Percentiles rank a stretch among this genome's conserved stretches.
Conservation (phyloP, 2,113 vertebrate species). For the Stigmatopora nigra region DNA sequence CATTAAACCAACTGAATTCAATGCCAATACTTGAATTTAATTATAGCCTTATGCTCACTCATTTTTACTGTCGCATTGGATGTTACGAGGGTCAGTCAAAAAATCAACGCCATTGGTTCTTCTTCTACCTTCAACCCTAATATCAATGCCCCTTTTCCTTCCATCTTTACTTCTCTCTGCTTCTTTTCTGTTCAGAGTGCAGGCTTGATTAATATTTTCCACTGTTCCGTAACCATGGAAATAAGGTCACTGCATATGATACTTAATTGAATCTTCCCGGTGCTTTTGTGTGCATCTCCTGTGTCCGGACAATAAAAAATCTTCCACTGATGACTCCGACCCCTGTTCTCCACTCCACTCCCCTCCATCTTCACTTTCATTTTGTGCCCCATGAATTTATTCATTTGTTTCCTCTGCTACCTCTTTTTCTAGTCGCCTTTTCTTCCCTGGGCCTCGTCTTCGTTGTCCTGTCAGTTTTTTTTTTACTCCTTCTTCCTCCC, state of each 20-base stretch:
- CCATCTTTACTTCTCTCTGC: constrained; percentile 49
- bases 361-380: constrained; percentile 57
- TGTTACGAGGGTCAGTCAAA: constrained; percentile 18
- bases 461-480: constrained; percentile 30
- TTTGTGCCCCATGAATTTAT: constrained; percentile 63
- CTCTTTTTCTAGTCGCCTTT: constrained; percentile 47
- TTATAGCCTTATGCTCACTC: constrained; percentile 2
- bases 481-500: constrained; percentile 13
- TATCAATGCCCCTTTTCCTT: constrained; percentile 37
- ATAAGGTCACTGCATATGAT: constrained; percentile 99
- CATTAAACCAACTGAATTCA: constrained; percentile 29
- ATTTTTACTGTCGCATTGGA: constrained; percentile 29
- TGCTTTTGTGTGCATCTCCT: constrained; percentile 77
- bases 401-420: constrained; percentile 56
- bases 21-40: constrained; percentile 7
- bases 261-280: constrained; percentile 99
- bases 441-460: constrained; percentile 45
- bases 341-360: constrained; percentile 46
- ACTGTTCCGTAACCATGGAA: constrained; percentile 98
- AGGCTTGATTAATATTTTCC: constrained; percentile 99
- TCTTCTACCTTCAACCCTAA: constrained; percentile 25
- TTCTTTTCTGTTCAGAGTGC: constrained; percentile 60
- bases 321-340: constrained; percentile 65
- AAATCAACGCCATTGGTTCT: constrained; percentile 32
- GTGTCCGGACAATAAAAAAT: constrained; percentile 71